Conservation (phyloP, 2,888 invertebrate genomes). For the Phorcus lineatus region DNA sequence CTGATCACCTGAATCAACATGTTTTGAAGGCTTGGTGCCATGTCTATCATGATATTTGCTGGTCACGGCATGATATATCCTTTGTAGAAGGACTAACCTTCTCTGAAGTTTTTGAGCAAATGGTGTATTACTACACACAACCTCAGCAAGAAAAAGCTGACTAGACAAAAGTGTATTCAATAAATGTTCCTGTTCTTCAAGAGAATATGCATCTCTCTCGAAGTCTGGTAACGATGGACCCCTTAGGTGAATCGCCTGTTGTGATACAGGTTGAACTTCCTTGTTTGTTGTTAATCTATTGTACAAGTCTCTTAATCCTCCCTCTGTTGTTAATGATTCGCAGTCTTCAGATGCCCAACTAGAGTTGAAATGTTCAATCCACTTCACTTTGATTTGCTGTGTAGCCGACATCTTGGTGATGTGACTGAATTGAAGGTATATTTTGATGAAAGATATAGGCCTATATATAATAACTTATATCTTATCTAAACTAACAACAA, state of each 20-base stretch:
- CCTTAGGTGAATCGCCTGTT: conserved; percentile 69
- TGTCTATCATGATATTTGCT: conserved; percentile 77
- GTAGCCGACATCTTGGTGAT: conserved; percentile 25
- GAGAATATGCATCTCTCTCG: conserved; percentile 77
- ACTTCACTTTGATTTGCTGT: conserved; percentile 75
- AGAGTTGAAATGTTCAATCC: conserved; percentile 80
- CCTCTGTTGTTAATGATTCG: conserved; percentile 78
- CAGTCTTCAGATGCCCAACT: conserved; percentile 80
- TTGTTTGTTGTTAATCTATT: conserved; percentile 79
- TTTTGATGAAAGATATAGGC: not conserved
- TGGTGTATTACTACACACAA: conserved; percentile 79
- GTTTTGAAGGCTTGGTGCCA: conserved; percentile 24
- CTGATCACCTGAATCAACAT: conserved; percentile 25
- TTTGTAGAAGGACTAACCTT: conserved; percentile 79
- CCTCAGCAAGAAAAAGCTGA: conserved; percentile 79
- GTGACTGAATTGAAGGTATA: not conserved
- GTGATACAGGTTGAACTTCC: conserved; percentile 67
- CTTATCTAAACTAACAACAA: too few species aligned
- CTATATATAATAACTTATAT: not conserved
- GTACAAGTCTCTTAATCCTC: conserved; percentile 78
- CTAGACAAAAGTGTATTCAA: conserved; percentile 78
- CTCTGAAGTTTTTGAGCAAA: conserved; percentile 79
- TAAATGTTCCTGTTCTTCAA: conserved; percentile 78
- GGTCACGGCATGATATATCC: conserved; percentile 80
- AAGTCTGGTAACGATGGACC: conserved; percentile 78